Conservation (phyloP, 2,888 invertebrate genomes). For the Mesochorus sp. region DNA sequence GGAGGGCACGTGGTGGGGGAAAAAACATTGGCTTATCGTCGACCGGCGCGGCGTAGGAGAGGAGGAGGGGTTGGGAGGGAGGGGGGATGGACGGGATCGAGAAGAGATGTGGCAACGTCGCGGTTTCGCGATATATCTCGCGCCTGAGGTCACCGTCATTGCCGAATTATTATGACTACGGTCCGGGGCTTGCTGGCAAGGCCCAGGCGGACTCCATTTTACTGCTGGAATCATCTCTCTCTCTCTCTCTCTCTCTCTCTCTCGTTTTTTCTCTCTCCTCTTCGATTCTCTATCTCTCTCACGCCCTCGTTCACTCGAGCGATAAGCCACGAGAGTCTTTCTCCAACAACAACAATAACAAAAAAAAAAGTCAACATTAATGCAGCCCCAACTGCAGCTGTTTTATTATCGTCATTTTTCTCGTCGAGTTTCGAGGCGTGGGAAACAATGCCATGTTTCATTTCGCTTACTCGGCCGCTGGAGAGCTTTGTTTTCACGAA, state of each 20-base stretch:
- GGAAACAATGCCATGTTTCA: conserved; percentile 10
- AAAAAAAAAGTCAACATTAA: conserved; percentile 2
- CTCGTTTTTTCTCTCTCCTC: background rate
- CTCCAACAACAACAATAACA: no score
- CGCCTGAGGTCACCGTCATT: conserved; percentile 66
- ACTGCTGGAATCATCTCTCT: conserved; percentile 33
- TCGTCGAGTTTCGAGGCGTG: conserved; percentile 27
- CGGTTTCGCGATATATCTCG: conserved; percentile 42
- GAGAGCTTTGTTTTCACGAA: background rate
- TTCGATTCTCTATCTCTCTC: no score
- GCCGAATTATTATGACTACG: conserved; percentile 61
- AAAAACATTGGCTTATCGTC: conserved; percentile 54
- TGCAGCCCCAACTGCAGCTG: conserved; percentile 16
- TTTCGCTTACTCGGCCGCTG: background rate
- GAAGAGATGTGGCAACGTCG: conserved; percentile 69
- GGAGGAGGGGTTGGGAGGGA: background rate
- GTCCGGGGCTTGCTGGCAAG: background rate
- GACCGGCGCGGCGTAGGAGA: background rate
- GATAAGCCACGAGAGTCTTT: conserved; percentile 30
- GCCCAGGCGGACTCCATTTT: conserved; percentile 27
- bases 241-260: conserved; percentile 39
- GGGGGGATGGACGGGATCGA: conserved; percentile 20
- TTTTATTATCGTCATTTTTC: conserved; percentile 38
- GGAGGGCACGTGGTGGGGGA: background rate
- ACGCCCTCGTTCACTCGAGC: conserved; percentile 17